Evolutionary conservation across 2,797 vertebrate species (phyloP).

Genomic region (Nyctibius grandis): DNA sequence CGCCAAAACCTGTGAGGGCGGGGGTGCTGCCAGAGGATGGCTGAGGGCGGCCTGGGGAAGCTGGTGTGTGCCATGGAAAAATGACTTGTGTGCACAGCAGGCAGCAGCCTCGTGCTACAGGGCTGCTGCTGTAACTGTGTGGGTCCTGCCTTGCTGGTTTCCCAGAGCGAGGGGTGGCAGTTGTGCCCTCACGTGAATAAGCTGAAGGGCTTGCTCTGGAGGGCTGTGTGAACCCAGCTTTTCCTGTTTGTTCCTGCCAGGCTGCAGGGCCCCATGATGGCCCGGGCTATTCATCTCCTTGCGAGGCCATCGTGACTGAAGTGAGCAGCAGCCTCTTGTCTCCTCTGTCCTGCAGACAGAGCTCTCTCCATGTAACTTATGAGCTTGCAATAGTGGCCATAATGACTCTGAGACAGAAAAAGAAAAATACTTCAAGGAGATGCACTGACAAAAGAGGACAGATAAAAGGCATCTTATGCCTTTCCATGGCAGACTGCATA

Average conservation of each 20-base stretch:
- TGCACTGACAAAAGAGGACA: not conserved
- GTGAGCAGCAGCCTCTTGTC: conserved; percentile 9
- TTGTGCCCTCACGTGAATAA: not conserved
- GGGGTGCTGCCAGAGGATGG: too few relatives aligned
- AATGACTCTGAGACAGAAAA: conserved; percentile 24
- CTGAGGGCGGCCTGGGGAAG: fast-evolving
- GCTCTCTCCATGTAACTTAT: not conserved
- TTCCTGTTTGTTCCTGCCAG: not conserved
- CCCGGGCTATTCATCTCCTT: not conserved
- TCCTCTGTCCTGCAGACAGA: not conserved
- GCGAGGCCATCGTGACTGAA: not conserved
- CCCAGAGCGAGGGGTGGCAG: fast-evolving
- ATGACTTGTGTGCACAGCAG: fast-evolving
- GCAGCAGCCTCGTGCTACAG: fast-evolving
- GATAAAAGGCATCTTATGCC: not conserved
- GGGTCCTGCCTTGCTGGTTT: fast-evolving
- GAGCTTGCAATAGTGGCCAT: not conserved
- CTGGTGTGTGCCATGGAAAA: not conserved
- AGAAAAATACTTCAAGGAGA: conserved; percentile 10
- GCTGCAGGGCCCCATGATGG: fast-evolving
- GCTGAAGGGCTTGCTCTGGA: not conserved
- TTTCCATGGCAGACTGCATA: not conserved
- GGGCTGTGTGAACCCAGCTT: not conserved
- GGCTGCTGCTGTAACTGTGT: fast-evolving
- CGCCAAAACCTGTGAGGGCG: fast-evolving